Conservation (phyloP, 2,113 vertebrate genomes). For the Rhinolophus sinicus region DNA sequence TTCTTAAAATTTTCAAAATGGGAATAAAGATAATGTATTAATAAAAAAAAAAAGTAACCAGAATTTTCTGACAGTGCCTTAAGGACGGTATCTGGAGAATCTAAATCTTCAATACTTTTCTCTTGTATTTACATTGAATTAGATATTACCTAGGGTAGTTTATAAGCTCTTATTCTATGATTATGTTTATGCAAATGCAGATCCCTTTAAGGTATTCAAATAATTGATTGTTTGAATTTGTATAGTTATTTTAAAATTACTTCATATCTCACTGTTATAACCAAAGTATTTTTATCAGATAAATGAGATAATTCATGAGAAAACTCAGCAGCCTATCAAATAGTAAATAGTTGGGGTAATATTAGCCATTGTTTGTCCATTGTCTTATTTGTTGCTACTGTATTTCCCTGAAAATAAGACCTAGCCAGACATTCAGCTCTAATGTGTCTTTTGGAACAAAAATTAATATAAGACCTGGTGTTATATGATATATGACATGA, state of each 20-base stretch:
- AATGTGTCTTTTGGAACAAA: too few relatives aligned
- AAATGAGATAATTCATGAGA: neutral
- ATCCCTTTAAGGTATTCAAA: neutral
- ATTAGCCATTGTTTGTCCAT: neutral
- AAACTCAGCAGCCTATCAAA: neutral
- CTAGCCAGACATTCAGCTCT: too few relatives aligned
- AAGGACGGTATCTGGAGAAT: neutral
- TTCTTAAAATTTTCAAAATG: constrained; percentile 11
- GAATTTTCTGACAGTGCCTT: neutral
- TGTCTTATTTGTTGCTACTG: neutral
- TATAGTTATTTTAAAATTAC: neutral
- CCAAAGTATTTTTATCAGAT: neutral
- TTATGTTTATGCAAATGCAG: neutral
- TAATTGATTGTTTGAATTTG: neutral
- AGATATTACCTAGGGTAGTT: neutral
- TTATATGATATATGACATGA: too few relatives aligned
- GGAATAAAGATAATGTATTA: neutral
- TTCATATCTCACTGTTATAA: neutral
- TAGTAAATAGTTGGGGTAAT: neutral
- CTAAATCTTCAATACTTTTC: neutral
- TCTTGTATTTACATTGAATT: neutral
- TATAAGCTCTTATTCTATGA: neutral
- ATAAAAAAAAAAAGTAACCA: neutral
- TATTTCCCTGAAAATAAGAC: too few relatives aligned
- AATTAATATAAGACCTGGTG: too few relatives aligned